Percentiles rank a stretch among this genome's conserved stretches.
Conservation (phyloP, 2,113 vertebrate species). For the Himantopus leucocephalus region DNA sequence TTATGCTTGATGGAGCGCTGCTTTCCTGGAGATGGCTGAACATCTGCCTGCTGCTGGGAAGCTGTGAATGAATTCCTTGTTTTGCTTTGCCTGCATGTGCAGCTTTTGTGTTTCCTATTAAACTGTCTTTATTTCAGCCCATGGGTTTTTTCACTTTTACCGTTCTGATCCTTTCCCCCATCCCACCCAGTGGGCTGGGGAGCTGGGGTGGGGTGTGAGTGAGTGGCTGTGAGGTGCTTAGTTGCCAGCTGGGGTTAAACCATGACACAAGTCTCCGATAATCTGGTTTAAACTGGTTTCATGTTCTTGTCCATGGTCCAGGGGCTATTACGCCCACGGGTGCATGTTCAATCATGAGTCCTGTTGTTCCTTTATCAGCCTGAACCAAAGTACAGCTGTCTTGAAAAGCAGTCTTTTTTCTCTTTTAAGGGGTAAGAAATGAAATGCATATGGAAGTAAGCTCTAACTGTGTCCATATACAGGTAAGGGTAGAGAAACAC, state of each 20-base stretch:
- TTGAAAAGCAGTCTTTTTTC: neutral
- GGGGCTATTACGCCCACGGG: neutral
- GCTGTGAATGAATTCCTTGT: neutral
- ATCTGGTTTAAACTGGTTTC: neutral
- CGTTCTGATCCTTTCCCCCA: neutral
- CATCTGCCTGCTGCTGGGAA: neutral
- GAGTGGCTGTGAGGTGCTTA: neutral
- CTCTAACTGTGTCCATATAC: neutral
- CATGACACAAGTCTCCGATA: neutral
- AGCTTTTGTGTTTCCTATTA: neutral
- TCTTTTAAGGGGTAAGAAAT: neutral
- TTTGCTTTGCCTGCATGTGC: neutral
- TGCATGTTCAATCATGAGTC: rapidly evolving
- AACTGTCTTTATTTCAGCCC: neutral
- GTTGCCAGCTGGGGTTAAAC: neutral
- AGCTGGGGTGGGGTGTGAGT: neutral
- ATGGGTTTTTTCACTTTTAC: neutral
- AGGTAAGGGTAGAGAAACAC: neutral
- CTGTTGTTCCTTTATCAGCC: neutral
- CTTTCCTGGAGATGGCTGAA: neutral
- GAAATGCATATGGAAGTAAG: neutral
- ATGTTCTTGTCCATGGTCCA: neutral
- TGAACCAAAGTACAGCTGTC: neutral
- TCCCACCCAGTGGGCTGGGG: neutral
- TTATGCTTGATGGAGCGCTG: neutral